Evolutionary conservation across 2,797 vertebrate species (phyloP), one percentile per base, ranked within the genome.

Genomic region (Naso thynnoides): DNA sequence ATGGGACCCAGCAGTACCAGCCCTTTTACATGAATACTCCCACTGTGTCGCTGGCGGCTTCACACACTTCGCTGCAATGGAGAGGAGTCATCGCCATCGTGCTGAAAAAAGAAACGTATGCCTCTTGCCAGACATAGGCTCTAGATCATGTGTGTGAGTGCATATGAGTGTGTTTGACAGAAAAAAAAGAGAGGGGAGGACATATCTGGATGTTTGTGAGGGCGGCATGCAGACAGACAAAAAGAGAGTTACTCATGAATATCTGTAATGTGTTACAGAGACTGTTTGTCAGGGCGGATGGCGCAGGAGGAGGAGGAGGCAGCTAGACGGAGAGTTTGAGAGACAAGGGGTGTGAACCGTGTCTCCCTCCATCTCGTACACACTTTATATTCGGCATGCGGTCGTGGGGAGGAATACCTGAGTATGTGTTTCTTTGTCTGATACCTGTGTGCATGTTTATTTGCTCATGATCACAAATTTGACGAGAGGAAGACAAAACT

Each of bases 221-320:
- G 52, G 31, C 70, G 67, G 41, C 61, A 38, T 55, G 44, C 59
- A 78, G 54, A 77, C 70, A 76, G 76, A 69, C 80, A 79, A 83
- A 81, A 81, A 42, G 74, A 81, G 80, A 84, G 70, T 3, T 31
- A 59, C 74, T 83, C 78, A 59, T 88, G 82, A 90, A 87, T 89
- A 89, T 83, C 70, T 79, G 78, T 75, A 85, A 81, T 76, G 79
- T 78, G 74, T 65, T 81, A 76, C 60, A 65, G 45, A 52, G 70
- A 62, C 42, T 57, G 75, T 82, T 82, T 87, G 79, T 82, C 53
- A 29, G 60, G 68, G 76, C 6, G 16, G 63, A 70, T 39, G 65
- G 71, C 58, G 55, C 26, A 56, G 42, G 24, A 36, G 31, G 10
- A 10, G 31, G 60, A 31, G 18, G 58, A 31, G 48, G 72, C 15